Evolutionary conservation across 2,888 invertebrate genomes (phyloP).

Genomic region (Drosophila bunnanda): DNA sequence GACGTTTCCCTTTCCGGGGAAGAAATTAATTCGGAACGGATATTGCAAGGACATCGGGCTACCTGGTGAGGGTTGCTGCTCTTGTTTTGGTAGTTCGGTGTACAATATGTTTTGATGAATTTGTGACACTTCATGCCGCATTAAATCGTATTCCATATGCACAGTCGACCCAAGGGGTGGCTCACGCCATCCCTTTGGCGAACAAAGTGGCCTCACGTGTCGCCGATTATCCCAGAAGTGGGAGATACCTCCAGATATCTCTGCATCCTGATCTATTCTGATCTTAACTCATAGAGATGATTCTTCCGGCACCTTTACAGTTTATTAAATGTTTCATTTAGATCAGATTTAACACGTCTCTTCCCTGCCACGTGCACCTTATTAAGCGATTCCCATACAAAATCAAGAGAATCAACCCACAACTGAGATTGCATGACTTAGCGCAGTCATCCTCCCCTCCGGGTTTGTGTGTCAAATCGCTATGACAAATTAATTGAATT

Average conservation of each 20-base stretch:
- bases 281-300: slow-evolving; percentile 5
- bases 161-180: slow-evolving; percentile 30
- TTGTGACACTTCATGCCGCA: slow-evolving; percentile 83
- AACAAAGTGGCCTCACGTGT: slow-evolving; percentile 80
- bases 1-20: slow-evolving; percentile 33
- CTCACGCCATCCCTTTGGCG: slow-evolving; percentile 31
- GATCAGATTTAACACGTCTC: background rate
- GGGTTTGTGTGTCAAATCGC: slow-evolving; percentile 59
- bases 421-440: slow-evolving; percentile 17
- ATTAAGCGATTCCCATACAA: slow-evolving; percentile 37
- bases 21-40: slow-evolving; percentile 62
- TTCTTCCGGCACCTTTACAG: slow-evolving; percentile 56
- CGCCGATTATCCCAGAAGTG: slow-evolving; percentile 69
- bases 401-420: slow-evolving; percentile 25
- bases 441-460: slow-evolving; percentile 24
- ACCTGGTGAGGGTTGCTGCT: slow-evolving; percentile 44
- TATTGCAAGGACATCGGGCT: slow-evolving; percentile 39
- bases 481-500: slow-evolving; percentile 75
- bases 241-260: slow-evolving; percentile 14
- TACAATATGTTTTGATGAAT: slow-evolving; percentile 79
- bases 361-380: slow-evolving; percentile 3
- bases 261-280: background rate
- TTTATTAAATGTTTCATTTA: slow-evolving; percentile 2
- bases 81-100: slow-evolving; percentile 60
- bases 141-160: slow-evolving; percentile 54